Evolutionary conservation across 2,113 vertebrate species (phyloP).

Genomic region (Phylloscopus trochilus): DNA sequence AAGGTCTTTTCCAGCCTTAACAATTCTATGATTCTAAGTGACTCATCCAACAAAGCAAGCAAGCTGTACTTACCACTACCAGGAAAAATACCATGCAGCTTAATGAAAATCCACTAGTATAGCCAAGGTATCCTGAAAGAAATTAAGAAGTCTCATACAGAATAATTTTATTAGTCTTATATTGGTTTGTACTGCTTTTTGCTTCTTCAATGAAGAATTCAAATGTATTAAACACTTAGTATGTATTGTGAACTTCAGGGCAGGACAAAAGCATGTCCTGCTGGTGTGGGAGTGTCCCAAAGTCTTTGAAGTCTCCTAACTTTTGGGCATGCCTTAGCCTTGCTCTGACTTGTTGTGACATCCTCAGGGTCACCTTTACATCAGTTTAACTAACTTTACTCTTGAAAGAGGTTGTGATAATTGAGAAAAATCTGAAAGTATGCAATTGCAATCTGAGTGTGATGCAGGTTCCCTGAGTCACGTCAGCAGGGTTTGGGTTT

Average conservation of each 20-base stretch:
- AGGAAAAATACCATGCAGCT: constrained; percentile 91
- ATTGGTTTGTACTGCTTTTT: not conserved
- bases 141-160: constrained; percentile 22
- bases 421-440: not conserved
- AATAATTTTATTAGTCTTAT: not conserved
- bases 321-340: constrained; percentile 1
- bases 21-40: not conserved
- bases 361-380: not conserved
- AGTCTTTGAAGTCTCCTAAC: not conserved
- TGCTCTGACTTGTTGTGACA: not conserved
- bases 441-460: not conserved
- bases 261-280: not conserved
- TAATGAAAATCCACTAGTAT: constrained; percentile 83
- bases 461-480: not conserved
- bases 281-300: not conserved
- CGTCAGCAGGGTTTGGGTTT: not conserved
- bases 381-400: not conserved
- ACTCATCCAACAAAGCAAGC: not conserved
- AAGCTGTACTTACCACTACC: constrained; percentile 84
- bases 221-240: not conserved
- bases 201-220: not conserved
- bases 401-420: not conserved
- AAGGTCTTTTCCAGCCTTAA: not conserved
- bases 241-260: not conserved
- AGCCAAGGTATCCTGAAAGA: constrained; percentile 81